Evolutionary conservation across 2,888 invertebrate species (phyloP).

Genomic region (Andrena bucephala): DNA sequence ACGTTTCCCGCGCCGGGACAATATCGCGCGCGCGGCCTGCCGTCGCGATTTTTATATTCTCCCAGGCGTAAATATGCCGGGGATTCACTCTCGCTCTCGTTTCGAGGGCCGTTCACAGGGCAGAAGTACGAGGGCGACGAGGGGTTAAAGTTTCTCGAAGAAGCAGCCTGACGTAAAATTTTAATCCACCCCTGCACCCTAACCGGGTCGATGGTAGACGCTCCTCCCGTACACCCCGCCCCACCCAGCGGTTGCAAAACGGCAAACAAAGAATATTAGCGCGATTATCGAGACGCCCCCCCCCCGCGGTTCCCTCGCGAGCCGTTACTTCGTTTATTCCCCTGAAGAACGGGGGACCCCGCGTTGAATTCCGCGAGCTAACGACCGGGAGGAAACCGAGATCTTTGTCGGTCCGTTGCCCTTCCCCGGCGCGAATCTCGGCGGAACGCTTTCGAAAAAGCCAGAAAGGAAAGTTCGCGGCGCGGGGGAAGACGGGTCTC

Average conservation of each 20-base stretch:
- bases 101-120: constrained; percentile 14
- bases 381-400: constrained; percentile 47
- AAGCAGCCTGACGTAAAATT: constrained; percentile 65
- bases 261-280: constrained; percentile 74
- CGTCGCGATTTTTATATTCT: constrained; percentile 25
- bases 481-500: not conserved
- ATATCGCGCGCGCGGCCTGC: not conserved
- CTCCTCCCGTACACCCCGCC: constrained; percentile 12
- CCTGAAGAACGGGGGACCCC: constrained; percentile 6
- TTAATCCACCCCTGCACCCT: constrained; percentile 61
- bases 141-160: constrained; percentile 60
- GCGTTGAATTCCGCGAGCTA: constrained; percentile 33
- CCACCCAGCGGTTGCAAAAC: constrained; percentile 65
- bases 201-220: constrained; percentile 7
- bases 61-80: constrained; percentile 21
- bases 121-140: constrained; percentile 21
- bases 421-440: not conserved
- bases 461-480: not conserved
- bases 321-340: constrained; percentile 53
- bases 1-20: constrained; percentile 1
- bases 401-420: constrained; percentile 16
- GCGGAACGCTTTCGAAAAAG: not conserved
- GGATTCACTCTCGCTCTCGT: constrained; percentile 22
- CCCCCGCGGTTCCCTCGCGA: constrained; percentile 37
- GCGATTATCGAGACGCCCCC: constrained; percentile 55